A percentile compares a stretch with the other conserved stretches of the same genome.
phyloP scores from a whole-genome alignment of 2,113 vertebrate species.

The Machaerirhynchus nigripectus region DNA sequence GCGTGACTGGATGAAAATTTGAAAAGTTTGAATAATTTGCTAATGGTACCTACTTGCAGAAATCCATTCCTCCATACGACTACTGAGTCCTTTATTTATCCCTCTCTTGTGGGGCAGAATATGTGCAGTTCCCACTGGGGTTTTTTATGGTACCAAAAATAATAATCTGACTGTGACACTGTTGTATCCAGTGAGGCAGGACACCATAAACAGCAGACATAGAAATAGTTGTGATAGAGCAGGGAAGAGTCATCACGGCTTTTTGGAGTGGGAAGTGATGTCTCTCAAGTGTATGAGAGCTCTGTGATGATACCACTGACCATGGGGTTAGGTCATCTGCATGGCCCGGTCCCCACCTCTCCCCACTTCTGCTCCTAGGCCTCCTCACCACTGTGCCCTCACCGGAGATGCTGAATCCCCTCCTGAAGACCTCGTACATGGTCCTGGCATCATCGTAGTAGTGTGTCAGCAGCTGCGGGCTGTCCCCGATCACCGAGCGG shows the following conservation, averaged over 20 bases:
- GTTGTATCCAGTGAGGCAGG: not conserved
- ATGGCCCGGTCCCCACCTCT: not conserved
- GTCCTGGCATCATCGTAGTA: slow-evolving; percentile 94
- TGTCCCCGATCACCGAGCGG: slow-evolving; percentile 86
- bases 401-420: slow-evolving; percentile 94
- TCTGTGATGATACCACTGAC: not conserved
- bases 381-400: not conserved
- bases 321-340: not conserved
- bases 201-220: not conserved
- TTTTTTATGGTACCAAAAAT: not conserved
- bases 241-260: not conserved
- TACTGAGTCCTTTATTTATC: not conserved
- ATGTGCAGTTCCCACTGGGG: not conserved
- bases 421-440: slow-evolving; percentile 94
- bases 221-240: not conserved
- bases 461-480: slow-evolving; percentile 83
- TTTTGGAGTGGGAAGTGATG: not conserved
- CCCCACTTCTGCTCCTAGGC: not conserved
- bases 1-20: not conserved
- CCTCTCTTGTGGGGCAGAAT: not conserved
- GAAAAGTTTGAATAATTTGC: not conserved
- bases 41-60: not conserved
- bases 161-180: not conserved
- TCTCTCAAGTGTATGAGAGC: not conserved
- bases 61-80: not conserved